Evolutionary conservation across 2,113 vertebrate species (phyloP).

Genomic region (Atherinomorus stipes): DNA sequence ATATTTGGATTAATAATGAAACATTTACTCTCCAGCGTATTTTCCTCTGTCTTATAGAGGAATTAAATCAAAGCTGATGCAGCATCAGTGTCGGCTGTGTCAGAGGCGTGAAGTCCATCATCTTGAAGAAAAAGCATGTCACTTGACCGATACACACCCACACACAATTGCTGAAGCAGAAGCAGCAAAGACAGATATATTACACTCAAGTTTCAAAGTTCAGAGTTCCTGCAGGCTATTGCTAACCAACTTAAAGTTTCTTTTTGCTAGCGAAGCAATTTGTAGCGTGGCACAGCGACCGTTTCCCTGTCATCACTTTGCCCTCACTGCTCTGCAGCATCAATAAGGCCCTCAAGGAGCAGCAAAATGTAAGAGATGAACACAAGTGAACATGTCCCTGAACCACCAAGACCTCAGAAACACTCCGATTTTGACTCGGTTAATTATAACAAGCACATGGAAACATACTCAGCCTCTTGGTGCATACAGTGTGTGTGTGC

Average conservation of each 20-base stretch:
- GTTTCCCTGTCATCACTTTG: constrained; percentile 46
- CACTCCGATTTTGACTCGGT: not conserved
- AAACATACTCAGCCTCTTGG: not conserved
- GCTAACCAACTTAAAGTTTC: constrained; percentile 50
- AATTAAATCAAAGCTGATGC: not conserved
- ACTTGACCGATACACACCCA: not conserved
- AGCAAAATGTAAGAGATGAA: constrained; percentile 52
- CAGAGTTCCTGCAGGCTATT: constrained; percentile 28
- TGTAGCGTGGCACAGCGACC: constrained; percentile 19
- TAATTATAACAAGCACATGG: constrained; percentile 1
- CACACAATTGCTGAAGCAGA: not conserved
- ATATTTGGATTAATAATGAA: not conserved
- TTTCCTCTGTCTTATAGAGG: not conserved
- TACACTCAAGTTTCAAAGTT: constrained; percentile 32
- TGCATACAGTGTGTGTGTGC: not conserved
- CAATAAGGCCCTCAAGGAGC: constrained; percentile 46
- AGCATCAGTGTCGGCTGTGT: constrained; percentile 5
- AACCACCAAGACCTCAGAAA: constrained; percentile 15
- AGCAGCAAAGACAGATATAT: constrained; percentile 11
- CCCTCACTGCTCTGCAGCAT: constrained; percentile 22
- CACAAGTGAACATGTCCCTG: constrained; percentile 24
- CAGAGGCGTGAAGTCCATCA: no score
- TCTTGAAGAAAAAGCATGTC: not conserved
- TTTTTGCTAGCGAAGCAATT: constrained; percentile 53
- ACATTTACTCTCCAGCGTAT: not conserved